These are phyloP conservation scores for Nebria brevicollis DNA, from an alignment of 2,888 invertebrate genomes.

Conservation along the genomic window DNA sequence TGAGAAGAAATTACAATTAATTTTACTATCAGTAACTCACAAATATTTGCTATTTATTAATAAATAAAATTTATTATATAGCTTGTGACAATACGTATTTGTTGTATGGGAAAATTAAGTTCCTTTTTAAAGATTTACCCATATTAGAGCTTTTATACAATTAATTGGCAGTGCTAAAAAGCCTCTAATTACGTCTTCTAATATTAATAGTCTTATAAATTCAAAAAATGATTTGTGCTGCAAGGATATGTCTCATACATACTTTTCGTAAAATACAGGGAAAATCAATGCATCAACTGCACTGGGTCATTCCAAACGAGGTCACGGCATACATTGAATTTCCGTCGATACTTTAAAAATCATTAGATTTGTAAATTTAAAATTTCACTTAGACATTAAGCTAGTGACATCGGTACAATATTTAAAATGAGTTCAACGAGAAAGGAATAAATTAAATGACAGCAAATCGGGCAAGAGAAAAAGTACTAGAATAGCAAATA, in stretches of 20 bases:
- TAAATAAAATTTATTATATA: not conserved
- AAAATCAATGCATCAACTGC: not conserved
- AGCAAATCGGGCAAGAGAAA: constrained; percentile 13
- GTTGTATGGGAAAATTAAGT: too few relatives aligned
- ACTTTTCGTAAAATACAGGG: not conserved
- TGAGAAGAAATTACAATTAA: not conserved
- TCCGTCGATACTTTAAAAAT: not conserved
- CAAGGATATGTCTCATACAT: too few relatives aligned
- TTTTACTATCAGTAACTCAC: too few relatives aligned
- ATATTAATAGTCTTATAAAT: too few relatives aligned
- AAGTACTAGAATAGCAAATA: not conserved
- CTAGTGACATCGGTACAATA: not conserved
- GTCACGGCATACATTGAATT: constrained; percentile 4
- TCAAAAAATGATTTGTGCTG: too few relatives aligned
- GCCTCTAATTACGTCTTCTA: too few relatives aligned
- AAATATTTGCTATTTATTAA: not conserved
- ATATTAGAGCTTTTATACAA: too few relatives aligned
- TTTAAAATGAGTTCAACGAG: not conserved
- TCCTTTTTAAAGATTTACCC: too few relatives aligned
- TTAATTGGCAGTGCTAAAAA: too few relatives aligned
- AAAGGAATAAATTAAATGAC: constrained; percentile 10
- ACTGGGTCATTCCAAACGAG: constrained; percentile 2
- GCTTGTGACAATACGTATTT: not conserved
- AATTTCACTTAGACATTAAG: not conserved
- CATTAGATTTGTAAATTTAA: constrained; percentile 13